Base-by-base conservation (phyloP, 2,888 invertebrate species). In the Petrolisthes manimaculis region DNA sequence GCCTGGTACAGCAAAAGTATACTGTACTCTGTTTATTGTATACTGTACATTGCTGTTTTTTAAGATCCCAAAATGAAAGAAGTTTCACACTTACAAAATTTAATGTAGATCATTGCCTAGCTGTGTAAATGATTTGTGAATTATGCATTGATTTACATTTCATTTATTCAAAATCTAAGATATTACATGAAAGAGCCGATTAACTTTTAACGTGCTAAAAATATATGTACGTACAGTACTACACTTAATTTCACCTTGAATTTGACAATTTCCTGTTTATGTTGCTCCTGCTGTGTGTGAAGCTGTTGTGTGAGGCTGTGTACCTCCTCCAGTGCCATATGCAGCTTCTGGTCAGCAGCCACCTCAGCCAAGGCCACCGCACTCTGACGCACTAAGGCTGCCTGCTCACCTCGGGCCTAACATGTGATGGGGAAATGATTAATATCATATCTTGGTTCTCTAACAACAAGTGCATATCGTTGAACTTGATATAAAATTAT, bases 381-480 rank as follows among this genome's bases (percentile, higher is more conserved):
- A 92, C 95, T 95, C 93, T 95, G 96, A 92, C 96, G 95, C 0
- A 95, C 95, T 79, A 96, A 93, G 8, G 95, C 95, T 91, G 95
- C 94, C 24, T 95, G 93, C 92, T 95, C 95, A 91, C 95, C 95
- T 92, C 95, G 95, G 0, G 95, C 95, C 92, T 95, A 86, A 37
- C 37, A 37, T 12, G 61, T 61, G 61, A 18, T 9, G 61, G 61
- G 61, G 61, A 18, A 18, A 18, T 9, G 61, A 61, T 12, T 12
- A 61, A 61, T 61, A 61, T 18, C 61, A 61, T 61, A 12, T 18
- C 61, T 12, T 61, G 12, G 37, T 37, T 37, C 37, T 37, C 37
- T 37, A 37, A 37, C 37, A 37, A 37, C 37, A 37, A 37, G 37
- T 37, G 37, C 2, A 37, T 2, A 37, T 2, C 0, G 37, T 2